Conservation (phyloP, 2,797 vertebrate genomes). For the Amazona finschi region DNA sequence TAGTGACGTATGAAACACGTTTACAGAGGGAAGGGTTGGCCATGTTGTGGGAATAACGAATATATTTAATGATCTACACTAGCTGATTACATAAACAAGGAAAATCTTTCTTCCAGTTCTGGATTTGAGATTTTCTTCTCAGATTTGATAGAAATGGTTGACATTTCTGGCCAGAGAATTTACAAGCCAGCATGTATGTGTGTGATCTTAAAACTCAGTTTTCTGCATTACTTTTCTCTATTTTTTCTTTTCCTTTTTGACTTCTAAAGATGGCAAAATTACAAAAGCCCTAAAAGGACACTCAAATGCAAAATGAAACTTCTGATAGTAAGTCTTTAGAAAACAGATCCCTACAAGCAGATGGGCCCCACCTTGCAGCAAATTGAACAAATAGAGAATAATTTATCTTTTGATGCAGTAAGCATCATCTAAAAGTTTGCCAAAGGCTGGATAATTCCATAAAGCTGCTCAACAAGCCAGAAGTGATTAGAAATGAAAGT, state of each 20-base stretch:
- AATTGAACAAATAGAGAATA: slow-evolving; percentile 35
- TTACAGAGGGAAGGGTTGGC: background rate
- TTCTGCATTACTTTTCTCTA: background rate
- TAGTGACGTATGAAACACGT: background rate
- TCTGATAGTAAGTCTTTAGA: background rate
- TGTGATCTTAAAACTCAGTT: background rate
- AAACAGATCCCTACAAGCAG: background rate
- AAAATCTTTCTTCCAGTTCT: background rate
- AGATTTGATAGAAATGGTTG: background rate
- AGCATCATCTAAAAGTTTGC: slow-evolving; percentile 43
- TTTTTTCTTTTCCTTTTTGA: background rate
- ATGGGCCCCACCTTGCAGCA: slow-evolving; percentile 19
- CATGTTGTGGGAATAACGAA: background rate
- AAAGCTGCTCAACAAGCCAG: slow-evolving; percentile 19
- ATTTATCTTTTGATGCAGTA: slow-evolving; percentile 51
- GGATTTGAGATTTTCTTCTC: background rate
- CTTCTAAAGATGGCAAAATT: background rate
- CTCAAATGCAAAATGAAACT: background rate
- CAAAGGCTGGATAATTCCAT: slow-evolving; percentile 56
- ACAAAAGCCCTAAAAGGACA: background rate
- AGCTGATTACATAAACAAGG: background rate
- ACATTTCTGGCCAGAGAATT: background rate
- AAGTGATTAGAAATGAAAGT: slow-evolving; percentile 53
- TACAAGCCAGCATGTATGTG: background rate
- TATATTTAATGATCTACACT: background rate